Conservation (phyloP, 2,797 vertebrate genomes). For the Ctenopoma multispine region DNA sequence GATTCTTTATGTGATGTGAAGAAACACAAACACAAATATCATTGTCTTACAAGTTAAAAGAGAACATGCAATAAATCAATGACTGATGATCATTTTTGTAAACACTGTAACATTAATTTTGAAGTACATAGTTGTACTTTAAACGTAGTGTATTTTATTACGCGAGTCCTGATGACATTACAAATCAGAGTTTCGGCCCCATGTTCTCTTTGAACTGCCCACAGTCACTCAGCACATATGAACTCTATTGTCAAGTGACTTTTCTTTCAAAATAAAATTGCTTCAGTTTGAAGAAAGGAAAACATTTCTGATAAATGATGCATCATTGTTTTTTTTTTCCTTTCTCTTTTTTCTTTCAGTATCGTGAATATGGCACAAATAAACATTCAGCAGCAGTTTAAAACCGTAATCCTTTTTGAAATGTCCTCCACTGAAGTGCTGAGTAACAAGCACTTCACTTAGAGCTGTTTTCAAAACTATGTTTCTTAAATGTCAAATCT, state of each 20-base stretch:
- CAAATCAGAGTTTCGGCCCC: slow-evolving; percentile 13
- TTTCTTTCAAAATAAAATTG: slow-evolving; percentile 25
- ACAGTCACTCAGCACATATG: slow-evolving; percentile 34
- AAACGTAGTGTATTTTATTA: slow-evolving; percentile 3
- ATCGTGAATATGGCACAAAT: slow-evolving; percentile 48
- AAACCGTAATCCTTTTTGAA: slow-evolving; percentile 72
- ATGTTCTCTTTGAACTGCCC: slow-evolving; percentile 50
- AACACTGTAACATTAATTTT: neutral
- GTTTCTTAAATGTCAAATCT: slow-evolving; percentile 72
- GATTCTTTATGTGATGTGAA: neutral
- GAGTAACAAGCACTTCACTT: slow-evolving; percentile 77
- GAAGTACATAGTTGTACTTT: neutral
- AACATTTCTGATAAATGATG: slow-evolving; percentile 33
- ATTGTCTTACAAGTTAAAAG: neutral
- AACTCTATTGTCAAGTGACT: slow-evolving; percentile 34
- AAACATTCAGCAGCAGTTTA: slow-evolving; percentile 58
- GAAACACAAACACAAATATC: neutral
- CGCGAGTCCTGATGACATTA: neutral
- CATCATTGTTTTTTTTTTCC: slow-evolving; percentile 23
- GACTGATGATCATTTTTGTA: neutral
- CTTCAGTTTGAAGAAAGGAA: slow-evolving; percentile 24
- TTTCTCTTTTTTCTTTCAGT: slow-evolving; percentile 1
- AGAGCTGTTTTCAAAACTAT: slow-evolving; percentile 63
- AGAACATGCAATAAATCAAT: neutral
- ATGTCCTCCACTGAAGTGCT: slow-evolving; percentile 67